Base-by-base conservation (phyloP, 2,797 vertebrate species). In the Notoglanidium macrostoma region DNA sequence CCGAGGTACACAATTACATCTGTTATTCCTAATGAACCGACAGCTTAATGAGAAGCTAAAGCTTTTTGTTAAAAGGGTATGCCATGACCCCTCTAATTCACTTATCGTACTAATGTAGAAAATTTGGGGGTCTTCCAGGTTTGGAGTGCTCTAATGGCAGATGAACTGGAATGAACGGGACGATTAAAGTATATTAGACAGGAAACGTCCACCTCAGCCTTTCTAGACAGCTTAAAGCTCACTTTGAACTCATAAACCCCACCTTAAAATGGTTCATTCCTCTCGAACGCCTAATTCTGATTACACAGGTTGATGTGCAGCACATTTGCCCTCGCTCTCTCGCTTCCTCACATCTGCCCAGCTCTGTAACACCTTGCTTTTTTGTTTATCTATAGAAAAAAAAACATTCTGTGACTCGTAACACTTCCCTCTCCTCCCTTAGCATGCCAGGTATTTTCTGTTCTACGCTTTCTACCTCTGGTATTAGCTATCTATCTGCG, bases 401-500 rank as follows among this genome's bases (percentile, higher is more conserved):
- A 93, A 93, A 91, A 94, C 94, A 95, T 93, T 80, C 57, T 87
- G 93, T 93, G 86, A 68, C 92, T 95, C 93, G 40, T 94, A 95
- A 93, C 92, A 93, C 92, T 95, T 96, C 94, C 95, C 93, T 91
- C 92, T 21, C 95, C 93, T 91, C 92, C 19, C 92, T 93, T 86
- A 89, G 92, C 93, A 80, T 90, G 92, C 89, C 94, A 96, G 96
- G 95, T 97, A 96, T 97, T 96, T 92, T 87, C 91, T 94, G 94
- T 94, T 90, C 93, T 92, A 91, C 72, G 91, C 91, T 93, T 90
- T 89, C 57, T 76, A 54, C 88, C 86, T 87, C 67, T 49, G 49
- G 49, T 49, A 19, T 83, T 84, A 29, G 19, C 12, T 59, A 72
- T 84, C 78, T 80, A 23, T 63, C 67, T 40, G 29, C 57, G 54